phyloP scores from a whole-genome alignment of 2,113 vertebrate genomes.

The Daphoenositta chrysoptera region DNA sequence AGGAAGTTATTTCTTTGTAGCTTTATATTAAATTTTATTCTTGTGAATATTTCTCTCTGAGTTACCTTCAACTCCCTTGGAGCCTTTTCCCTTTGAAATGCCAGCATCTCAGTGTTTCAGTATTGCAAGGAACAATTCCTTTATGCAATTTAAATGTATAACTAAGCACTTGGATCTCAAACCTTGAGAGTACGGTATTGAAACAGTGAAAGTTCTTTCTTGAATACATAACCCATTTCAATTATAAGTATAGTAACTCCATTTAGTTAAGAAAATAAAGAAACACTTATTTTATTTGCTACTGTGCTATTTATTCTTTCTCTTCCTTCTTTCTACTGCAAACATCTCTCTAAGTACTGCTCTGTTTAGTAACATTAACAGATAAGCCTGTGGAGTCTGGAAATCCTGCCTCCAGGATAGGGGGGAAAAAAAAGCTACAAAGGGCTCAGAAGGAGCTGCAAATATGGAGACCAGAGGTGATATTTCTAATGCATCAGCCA shows the following conservation, averaged over 20 bases:
- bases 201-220: background rate
- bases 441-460: background rate
- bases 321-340: background rate
- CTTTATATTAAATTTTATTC: conserved; percentile 3
- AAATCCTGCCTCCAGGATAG: background rate
- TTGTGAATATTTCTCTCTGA: background rate
- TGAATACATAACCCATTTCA: background rate
- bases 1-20: background rate
- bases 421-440: background rate
- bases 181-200: background rate
- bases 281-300: conserved; percentile 39
- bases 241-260: background rate
- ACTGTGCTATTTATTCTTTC: conserved; percentile 12
- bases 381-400: background rate
- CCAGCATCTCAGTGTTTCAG: background rate
- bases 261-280: conserved; percentile 53
- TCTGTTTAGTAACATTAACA: background rate
- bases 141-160: background rate
- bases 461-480: background rate
- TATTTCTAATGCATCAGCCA: background rate
- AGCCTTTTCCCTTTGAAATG: background rate
- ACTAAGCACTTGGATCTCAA: background rate
- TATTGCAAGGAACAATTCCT: background rate
- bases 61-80: background rate
- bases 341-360: background rate